A percentile compares a stretch with the other conserved stretches of the same genome.
These are phyloP conservation scores for Drosophila rellima DNA, from an alignment of 2,888 invertebrate species.

Conservation along the genomic window DNA sequence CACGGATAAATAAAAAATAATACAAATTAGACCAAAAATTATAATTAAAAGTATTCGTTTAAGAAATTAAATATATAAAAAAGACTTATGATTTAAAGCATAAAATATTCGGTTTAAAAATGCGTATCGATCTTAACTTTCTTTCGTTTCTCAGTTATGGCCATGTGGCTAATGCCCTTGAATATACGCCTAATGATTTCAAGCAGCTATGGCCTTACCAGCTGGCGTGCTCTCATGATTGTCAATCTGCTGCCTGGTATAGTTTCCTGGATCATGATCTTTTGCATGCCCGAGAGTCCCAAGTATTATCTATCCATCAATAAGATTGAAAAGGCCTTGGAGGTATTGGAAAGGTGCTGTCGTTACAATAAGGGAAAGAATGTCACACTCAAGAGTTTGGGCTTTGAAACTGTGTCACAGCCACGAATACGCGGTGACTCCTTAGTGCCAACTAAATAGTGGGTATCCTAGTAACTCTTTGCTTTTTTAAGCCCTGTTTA, in stretches of 20 bases:
- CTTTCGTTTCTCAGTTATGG: conserved; percentile 6
- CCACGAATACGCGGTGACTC: background rate
- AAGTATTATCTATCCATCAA: conserved; percentile 40
- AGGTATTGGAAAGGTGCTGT: conserved; percentile 33
- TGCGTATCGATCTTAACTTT: background rate
- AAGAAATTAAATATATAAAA: too few species aligned
- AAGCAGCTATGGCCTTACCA: background rate
- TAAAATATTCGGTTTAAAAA: too few species aligned
- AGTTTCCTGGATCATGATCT: conserved; percentile 11
- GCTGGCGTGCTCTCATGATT: conserved; percentile 42
- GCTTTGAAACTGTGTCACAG: conserved; percentile 24
- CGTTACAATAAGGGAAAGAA: conserved; percentile 44
- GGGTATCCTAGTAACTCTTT: background rate
- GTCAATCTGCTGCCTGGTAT: conserved; percentile 40
- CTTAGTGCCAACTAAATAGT: background rate
- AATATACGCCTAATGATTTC: conserved; percentile 5
- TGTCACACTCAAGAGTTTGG: conserved; percentile 19
- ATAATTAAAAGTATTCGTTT: too few species aligned
- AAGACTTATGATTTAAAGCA: too few species aligned
- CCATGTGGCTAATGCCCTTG: conserved; percentile 18
- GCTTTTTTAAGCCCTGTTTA: background rate
- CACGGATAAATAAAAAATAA: background rate
- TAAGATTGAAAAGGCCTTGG: conserved; percentile 18
- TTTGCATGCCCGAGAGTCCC: conserved; percentile 47
- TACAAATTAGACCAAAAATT: too few species aligned